Evolutionary conservation across 2,888 invertebrate genomes (phyloP), one percentile per base, ranked within the genome.

Genomic region (Lydus trimaculatus): DNA sequence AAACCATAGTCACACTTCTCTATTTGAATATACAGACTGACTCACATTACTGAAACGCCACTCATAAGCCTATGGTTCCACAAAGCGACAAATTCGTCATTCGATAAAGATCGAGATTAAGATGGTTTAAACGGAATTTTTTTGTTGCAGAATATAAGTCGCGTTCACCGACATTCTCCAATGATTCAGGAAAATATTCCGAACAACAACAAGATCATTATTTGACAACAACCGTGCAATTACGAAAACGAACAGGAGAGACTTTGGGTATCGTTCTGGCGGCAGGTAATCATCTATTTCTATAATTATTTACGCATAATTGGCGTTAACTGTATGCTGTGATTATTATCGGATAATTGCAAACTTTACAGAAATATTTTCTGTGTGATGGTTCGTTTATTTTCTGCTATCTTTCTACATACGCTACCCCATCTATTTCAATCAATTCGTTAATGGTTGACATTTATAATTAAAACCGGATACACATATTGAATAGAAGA

Each of bases 241-340:
- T 90, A 71, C 75, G 86, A 65, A 88, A 88, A 68, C 85, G 87
- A 15, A 86, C 86, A 0, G 89, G 89, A 58, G 88, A 88, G 80
- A 84, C 88, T 17, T 86, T 90, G 73, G 90, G 90, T 77, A 88
- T 90, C 73, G 87, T 89, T 78, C 86, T 90, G 52, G 25, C 23
- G 4, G 6, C 52, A 52, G 52, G 52, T 52, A 20, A 52, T n/a
- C 11, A 43, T 28, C 4, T 28, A 28, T 28, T 28, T 28, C 28
- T 3, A 28, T 28, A 28, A 3, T 28, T 28, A 28, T 28, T 3
- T 28, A 4, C 28, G 28, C 28, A 28, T 28, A 28, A 28, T 28
- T 28, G 28, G 28, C n/a, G n/a, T n/a, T n/a, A n/a, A n/a, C n/a
- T n/a, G n/a, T n/a, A n/a, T n/a, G n/a, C n/a, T n/a, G n/a, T n/a